Evolutionary conservation across 2,888 invertebrate genomes (phyloP), one percentile per base, ranked within the genome.

Genomic region (Acronicta aceris): DNA sequence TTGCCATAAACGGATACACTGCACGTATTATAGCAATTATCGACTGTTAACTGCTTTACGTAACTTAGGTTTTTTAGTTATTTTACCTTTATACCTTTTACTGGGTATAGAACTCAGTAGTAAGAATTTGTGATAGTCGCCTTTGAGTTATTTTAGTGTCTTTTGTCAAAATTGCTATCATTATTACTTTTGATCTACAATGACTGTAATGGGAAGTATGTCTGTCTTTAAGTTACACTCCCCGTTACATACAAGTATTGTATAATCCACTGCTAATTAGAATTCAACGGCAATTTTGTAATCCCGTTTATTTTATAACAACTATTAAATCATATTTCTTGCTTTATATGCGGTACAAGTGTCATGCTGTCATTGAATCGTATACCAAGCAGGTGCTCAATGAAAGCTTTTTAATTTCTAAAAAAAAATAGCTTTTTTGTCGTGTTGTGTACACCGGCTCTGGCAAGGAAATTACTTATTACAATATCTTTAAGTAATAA

Each of bases 11-110:
- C 65, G 65, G 65, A 63, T 57, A 67, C 46, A 38, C 38, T n/a
- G 6, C n/a, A 49, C 48, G 47, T 61, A 65, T 63, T 56, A 49
- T 10, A 58, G 52, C 48, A 59, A 75, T 72, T 73, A 73, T 73
- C 56, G 62, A 56, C 46, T 49, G 48, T 41, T 66, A 66, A 62
- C 50, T 49, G 47, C 48, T 42, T 50, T 50, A 64, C 38, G 25
- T 17, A 46, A 51, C 49, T 16, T 46, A 42, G 30, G 56, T 45
- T 30, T 8, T 30, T 30, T 30, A 30, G 0, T 2, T 6, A 33
- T 9, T 8, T 30, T 30, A 7, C 21, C 21, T 21, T 21, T 21
- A 21, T 21, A 7, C 21, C 21, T 21, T 21, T 21, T 3, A 3
- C 21, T 21, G 21, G 21, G 2, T 2, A 21, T 21, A 4, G 21